Conservation (phyloP, 30 jellyfish, hydroid and myxozoan genomes). For the Aurelia coerulea region DNA sequence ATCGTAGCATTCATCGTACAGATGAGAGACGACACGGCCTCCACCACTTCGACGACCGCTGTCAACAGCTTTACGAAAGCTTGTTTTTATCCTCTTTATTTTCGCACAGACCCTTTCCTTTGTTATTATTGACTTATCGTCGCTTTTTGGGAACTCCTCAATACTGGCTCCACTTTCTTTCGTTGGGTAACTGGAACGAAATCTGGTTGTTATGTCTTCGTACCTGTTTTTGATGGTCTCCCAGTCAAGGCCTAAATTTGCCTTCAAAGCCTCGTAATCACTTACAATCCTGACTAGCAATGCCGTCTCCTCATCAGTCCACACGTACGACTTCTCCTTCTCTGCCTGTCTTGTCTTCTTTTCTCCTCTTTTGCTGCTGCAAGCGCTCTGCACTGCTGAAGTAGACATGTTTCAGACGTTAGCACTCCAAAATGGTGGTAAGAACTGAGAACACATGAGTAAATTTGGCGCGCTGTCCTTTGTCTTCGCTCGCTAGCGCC, state of each 20-base stretch:
- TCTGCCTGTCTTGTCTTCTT: neutral
- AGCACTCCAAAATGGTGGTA: too few relatives aligned
- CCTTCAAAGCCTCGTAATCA: conserved; percentile 15
- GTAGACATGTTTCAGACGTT: too few relatives aligned
- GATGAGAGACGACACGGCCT: neutral
- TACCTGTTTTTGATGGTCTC: conserved; percentile 21
- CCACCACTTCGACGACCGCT: conserved; percentile 30
- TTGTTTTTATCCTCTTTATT: conserved; percentile 12
- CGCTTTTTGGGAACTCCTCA: conserved; percentile 14
- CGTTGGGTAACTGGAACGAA: conserved; percentile 11
- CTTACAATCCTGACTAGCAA: conserved; percentile 6
- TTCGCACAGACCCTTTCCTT: conserved; percentile 29
- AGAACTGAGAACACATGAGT: too few relatives aligned
- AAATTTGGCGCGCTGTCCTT: too few relatives aligned
- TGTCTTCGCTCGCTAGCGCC: too few relatives aligned
- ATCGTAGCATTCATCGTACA: conserved; percentile 23
- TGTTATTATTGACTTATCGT: neutral
- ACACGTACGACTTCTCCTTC: conserved; percentile 7
- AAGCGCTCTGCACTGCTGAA: neutral
- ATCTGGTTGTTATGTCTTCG: neutral
- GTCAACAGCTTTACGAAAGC: conserved; percentile 35
- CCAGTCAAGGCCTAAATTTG: conserved; percentile 36
- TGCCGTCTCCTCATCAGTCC: conserved; percentile 48
- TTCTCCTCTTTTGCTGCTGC: neutral
- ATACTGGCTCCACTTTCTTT: neutral